Evolutionary conservation across 2,113 vertebrate species (phyloP).

Genomic region (Cavia aperea): DNA sequence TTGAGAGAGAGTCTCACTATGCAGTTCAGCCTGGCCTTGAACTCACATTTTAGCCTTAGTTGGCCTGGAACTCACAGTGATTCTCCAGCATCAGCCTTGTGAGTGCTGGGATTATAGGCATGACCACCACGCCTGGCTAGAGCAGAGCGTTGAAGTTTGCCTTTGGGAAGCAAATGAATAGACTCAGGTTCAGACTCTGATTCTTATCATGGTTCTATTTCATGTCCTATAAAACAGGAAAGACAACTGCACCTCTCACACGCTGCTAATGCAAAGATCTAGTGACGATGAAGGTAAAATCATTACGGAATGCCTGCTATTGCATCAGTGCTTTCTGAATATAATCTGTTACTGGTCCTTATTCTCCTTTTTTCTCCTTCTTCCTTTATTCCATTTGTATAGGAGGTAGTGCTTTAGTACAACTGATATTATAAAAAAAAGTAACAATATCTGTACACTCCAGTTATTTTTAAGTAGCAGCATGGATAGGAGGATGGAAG

Average conservation of each 20-base stretch:
- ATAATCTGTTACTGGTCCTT: neutral
- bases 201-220: neutral
- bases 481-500: rapidly evolving
- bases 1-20: too few species aligned
- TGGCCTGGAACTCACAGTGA: too few species aligned
- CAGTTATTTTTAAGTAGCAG: neutral
- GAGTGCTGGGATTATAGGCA: too few species aligned
- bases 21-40: too few species aligned
- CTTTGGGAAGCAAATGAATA: neutral
- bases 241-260: neutral
- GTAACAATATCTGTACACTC: neutral
- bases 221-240: neutral
- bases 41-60: too few species aligned
- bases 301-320: too few species aligned
- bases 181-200: neutral
- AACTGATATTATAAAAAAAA: neutral
- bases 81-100: too few species aligned
- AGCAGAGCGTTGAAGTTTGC: neutral
- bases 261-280: neutral
- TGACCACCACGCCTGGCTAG: neutral
- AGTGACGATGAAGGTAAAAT: neutral
- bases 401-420: neutral
- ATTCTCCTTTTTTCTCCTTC: neutral
- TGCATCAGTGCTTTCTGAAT: too few species aligned
- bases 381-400: neutral